A percentile compares a stretch with the other conserved stretches of the same genome.
phyloP scores from a whole-genome alignment of 1,140 invertebrate genomes.

The Nilaparvata lugens region DNA sequence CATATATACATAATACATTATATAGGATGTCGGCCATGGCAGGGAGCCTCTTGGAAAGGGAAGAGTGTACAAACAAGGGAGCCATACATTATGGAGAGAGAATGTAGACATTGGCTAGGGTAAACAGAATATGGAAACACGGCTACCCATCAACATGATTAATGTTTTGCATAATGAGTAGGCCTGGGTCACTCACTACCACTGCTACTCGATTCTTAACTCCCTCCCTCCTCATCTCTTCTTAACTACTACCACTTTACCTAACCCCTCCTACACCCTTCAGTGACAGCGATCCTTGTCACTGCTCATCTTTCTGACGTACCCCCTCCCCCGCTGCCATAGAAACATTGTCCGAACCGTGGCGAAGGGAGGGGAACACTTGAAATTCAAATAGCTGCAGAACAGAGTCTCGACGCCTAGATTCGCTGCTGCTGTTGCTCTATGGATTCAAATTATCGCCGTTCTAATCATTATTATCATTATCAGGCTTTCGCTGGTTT shows the following conservation, averaged over 20 bases:
- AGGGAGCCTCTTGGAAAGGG: neutral
- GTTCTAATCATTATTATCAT: too few species aligned
- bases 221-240: neutral
- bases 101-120: neutral
- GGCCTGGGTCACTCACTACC: neutral
- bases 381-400: neutral
- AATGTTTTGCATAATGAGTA: constrained; percentile 6
- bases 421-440: too few species aligned
- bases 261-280: neutral
- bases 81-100: constrained; percentile 4
- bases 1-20: constrained; percentile 6
- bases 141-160: neutral
- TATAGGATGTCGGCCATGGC: neutral
- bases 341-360: too few species aligned
- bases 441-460: too few species aligned
- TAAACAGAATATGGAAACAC: constrained; percentile 5
- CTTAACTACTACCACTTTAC: neutral
- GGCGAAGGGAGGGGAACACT: neutral
- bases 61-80: neutral
- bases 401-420: too few species aligned
- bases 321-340: too few species aligned
- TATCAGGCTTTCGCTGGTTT: too few species aligned
- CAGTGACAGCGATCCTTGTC: neutral
- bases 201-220: neutral
- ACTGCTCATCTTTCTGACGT: neutral